Evolutionary conservation across 2,113 vertebrate genomes (phyloP), one percentile per base, ranked within the genome.

Genomic region (Phalacrocorax carbo): DNA sequence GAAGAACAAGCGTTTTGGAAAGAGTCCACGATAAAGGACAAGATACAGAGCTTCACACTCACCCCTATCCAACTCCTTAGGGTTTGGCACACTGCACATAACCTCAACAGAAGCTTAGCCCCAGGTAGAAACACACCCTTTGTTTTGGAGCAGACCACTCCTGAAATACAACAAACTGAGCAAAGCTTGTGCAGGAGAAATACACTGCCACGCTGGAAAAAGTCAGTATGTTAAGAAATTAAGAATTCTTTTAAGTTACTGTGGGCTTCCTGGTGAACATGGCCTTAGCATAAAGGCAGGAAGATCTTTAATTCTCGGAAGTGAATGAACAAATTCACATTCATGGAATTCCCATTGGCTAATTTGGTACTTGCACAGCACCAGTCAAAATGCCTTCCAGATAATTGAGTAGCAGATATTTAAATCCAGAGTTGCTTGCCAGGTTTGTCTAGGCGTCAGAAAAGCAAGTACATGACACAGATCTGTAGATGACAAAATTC

Each of bases 301-400:
- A 57, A 70, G 19, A 52, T 19, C 8, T 88, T 84, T 34, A 52
- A 40, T 52, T 76, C 30, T 71, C 4, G 1, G 14, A 76, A 79
- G 5, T 13, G 32, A 72, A 62, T 4, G 7, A 71, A 65, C 27
- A 77, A 66, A 49, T 25, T 46, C 34, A 40, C 46, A 30, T n/a
- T 52, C 7, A 38, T 0, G 1, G 62, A 76, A 46, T 48, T 70
- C 54, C 26, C 44, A 54, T 55, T 44, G 52, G 51, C 46, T 70
- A 49, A 71, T 78, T 57, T 2, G 0, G 42, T n/a, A 66, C 19
- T n/a, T 61, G n/a, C 29, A 65, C 27, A 29, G 9, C 1, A 1
- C 5, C 46, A 57, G 34, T 34, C 16, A 68, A 77, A 55, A 64
- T 18, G 6, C 16, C 23, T 81, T 84, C 16, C 30, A 55, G 30